A percentile compares a stretch with the other conserved stretches of the same genome.
Conservation (phyloP, 2,113 vertebrate genomes). For the Axis porcinus region DNA sequence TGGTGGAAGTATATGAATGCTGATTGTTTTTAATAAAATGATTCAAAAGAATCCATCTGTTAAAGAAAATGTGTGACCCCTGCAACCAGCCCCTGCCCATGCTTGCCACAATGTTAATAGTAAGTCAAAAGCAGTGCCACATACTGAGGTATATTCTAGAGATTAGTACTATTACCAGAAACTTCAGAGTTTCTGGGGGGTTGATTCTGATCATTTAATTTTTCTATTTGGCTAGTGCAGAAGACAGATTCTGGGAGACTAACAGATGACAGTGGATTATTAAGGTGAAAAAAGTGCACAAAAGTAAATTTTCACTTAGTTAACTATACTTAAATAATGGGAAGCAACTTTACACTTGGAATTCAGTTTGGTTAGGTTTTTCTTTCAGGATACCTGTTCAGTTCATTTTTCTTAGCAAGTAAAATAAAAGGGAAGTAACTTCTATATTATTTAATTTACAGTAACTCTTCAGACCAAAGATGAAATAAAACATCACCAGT, state of each 20-base stretch:
- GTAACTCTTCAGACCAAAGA: not conserved
- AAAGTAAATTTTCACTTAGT: not conserved
- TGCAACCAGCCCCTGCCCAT: not conserved
- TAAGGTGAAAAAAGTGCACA: not conserved
- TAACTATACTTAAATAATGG: constrained; percentile 2
- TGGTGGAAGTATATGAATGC: not conserved
- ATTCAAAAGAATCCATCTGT: not conserved
- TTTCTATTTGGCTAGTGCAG: not conserved
- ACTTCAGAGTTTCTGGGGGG: not conserved
- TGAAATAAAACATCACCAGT: not conserved
- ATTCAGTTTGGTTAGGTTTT: constrained; percentile 25
- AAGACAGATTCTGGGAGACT: not conserved
- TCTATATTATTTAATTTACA: not conserved
- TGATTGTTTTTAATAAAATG: not conserved
- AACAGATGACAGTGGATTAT: not conserved
- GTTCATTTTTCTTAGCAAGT: not conserved
- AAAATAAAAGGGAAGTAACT: not conserved
- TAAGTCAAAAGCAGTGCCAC: not conserved
- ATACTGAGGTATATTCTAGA: not conserved
- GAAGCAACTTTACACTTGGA: not conserved
- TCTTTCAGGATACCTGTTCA: not conserved
- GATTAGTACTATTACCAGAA: not conserved
- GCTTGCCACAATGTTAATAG: not conserved
- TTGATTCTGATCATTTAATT: not conserved
- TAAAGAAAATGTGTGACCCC: not conserved